Base-by-base conservation (phyloP, 2,888 invertebrate genomes). In the Tachystola acroxantha region DNA sequence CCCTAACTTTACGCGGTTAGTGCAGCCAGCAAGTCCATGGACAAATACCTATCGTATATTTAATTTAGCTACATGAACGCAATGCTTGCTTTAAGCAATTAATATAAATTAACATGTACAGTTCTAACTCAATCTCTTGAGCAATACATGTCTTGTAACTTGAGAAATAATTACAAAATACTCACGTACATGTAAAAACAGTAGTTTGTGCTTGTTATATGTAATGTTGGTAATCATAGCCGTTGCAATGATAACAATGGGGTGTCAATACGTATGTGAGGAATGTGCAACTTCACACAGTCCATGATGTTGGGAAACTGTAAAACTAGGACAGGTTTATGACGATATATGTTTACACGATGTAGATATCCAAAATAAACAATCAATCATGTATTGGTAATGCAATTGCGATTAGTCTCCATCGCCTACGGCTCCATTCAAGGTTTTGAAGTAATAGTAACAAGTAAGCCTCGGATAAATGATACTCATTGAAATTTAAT, bases 81-180 rank as follows among this genome's bases (percentile, higher is more conserved):
- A 26, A 10, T 10, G 26, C 26, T 26, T 26, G 6, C 16, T 16
- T 16, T 16, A 16, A 6, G 16, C 16, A 16, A 16, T 16, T 16
- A 16, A 16, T 16, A 3, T 26, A 10, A 26, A 26, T 26, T 26
- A 26, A 26, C 26, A 10, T 10, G n/a, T 10, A 26, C 26, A 26
- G 10, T 11, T 10, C 26, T 10, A 10, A 16, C 10, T 26, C 26
- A 26, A 26, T 26, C 10, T n/a, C 10, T 26, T 35, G 25, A 40
- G 41, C 37, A 44, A 42, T 27, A 36, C 37, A 20, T 26, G 31
- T 37, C 32, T 37, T n/a, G 33, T 14, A 28, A 42, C 48, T 46
- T 45, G 34, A 43, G 48, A 46, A 45, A 50, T 40, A 12, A 27
- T 48, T 50, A 39, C 48, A 40, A 45, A 50, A 48, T 33, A 27